These are phyloP conservation scores for Chaenodraco wilsoni DNA, from an alignment of 2,797 vertebrate species.

Conservation along the genomic window DNA sequence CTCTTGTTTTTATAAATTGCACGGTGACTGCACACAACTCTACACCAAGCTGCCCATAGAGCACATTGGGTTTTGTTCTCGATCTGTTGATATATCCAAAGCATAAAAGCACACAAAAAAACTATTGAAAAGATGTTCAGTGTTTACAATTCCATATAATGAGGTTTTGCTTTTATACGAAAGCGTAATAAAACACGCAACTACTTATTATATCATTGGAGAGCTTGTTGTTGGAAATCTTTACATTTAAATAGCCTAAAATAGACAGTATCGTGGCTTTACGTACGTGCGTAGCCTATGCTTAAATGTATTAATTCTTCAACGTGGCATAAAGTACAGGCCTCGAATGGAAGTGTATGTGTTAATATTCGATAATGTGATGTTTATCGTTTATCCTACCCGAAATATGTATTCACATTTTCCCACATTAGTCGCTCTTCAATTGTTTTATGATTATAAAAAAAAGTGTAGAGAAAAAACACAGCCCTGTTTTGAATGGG, in stretches of 20 bases:
- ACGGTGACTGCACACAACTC: not conserved
- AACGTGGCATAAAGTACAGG: slow-evolving; percentile 17
- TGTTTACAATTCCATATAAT: slow-evolving; percentile 34
- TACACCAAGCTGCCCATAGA: not conserved
- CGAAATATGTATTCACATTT: slow-evolving; percentile 35
- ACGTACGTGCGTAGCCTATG: slow-evolving; percentile 29
- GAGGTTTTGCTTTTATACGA: slow-evolving; percentile 18
- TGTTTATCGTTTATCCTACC: slow-evolving; percentile 31
- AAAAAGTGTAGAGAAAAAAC: slow-evolving; percentile 15
- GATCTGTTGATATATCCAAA: slow-evolving; percentile 9
- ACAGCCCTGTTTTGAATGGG: slow-evolving; percentile 32
- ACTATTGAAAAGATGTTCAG: not conserved
- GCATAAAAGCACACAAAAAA: not conserved
- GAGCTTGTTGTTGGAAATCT: slow-evolving; percentile 12
- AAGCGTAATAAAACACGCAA: slow-evolving; percentile 19
- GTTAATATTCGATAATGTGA: slow-evolving; percentile 29
- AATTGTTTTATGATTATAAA: slow-evolving; percentile 29
- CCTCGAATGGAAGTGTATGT: slow-evolving; percentile 13
- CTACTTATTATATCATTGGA: slow-evolving; percentile 1
- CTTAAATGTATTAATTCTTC: slow-evolving; percentile 37
- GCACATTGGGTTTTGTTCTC: not conserved
- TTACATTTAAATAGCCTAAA: slow-evolving; percentile 20
- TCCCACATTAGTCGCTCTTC: slow-evolving; percentile 23
- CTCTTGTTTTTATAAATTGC: slow-evolving; percentile 3
- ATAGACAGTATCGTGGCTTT: slow-evolving; percentile 1